A percentile compares a stretch with the other conserved stretches of the same genome.
phyloP scores from a whole-genome alignment of 2,888 invertebrate species.

The Erebia palarica region DNA sequence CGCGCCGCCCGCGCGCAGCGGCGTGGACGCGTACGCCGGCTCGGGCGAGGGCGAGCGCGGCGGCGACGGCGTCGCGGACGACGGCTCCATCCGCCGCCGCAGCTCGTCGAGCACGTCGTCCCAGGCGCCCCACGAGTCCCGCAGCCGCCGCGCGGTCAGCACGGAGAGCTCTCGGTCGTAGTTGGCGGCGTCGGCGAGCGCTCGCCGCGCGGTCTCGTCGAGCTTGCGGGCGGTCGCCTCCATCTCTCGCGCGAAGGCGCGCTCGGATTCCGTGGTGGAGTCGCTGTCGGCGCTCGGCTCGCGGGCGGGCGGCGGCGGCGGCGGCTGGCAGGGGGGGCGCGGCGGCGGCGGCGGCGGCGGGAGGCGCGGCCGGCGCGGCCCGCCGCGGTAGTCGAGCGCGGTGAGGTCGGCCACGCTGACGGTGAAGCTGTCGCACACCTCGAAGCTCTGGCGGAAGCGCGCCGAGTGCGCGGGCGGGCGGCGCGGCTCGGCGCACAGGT shows the following conservation, averaged over 20 bases:
- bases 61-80: constrained; percentile 66
- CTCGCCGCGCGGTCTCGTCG: constrained; percentile 68
- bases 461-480: constrained; percentile 63
- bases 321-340: constrained; percentile 49
- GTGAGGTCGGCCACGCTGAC: constrained; percentile 85
- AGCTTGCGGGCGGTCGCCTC: constrained; percentile 73
- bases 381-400: constrained; percentile 80
- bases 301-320: constrained; percentile 61
- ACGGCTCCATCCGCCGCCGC: constrained; percentile 69
- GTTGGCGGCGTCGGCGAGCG: constrained; percentile 77
- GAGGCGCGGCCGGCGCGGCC: constrained; percentile 62
- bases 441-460: constrained; percentile 74
- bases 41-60: constrained; percentile 74
- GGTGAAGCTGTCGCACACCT: constrained; percentile 77
- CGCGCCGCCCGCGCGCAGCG: constrained; percentile 77
- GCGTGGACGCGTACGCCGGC: constrained; percentile 82
- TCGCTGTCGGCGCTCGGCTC: constrained; percentile 76
- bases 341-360: constrained; percentile 67
- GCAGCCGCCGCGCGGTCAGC: constrained; percentile 75
- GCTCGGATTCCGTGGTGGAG: constrained; percentile 77
- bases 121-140: constrained; percentile 78
- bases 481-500: constrained; percentile 81
- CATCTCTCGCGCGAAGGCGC: constrained; percentile 73
- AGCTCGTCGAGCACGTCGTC: constrained; percentile 76
- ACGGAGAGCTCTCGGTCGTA: constrained; percentile 82